Evolutionary conservation across 2,113 vertebrate genomes (phyloP), one percentile per base, ranked within the genome.

Genomic region (Nymphicus hollandicus): DNA sequence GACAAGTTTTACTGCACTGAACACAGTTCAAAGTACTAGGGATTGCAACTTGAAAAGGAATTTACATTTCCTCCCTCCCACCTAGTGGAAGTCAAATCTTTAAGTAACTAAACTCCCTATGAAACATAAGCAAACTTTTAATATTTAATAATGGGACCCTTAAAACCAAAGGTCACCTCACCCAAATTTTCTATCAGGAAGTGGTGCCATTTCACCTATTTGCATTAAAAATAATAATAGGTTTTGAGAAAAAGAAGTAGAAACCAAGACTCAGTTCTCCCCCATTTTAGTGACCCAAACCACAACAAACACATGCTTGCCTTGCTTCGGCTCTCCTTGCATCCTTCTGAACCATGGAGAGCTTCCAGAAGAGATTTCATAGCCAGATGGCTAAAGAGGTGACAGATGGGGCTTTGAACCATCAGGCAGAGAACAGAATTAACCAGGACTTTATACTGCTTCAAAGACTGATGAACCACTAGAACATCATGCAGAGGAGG

Each of bases 381-480:
- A 73, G 79, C 86, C 92, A 94, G 82, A 93, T 86, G 88, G 88
- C 68, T 86, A 37, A 95, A 88, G 68, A 90, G 58, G 92, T 86
- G 86, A 86, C 88, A 96, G 82, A 91, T 56, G 63, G 74, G 23
- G 9, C 66, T 80, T 49, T 41, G 74, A 93, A 69, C 71, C 71
- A 88, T 41, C 82, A 86, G 69, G 43, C 7, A 11, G 16, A 78
- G 63, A 84, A 79, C 0, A 73, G 81, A 91, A 74, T 82, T 88
- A 94, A 86, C 88, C 85, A 82, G 52, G 65, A 91, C 80, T 80
- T 88, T 41, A 37, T 53, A 70, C 13, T 53, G 49, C 37, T 86
- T 76, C 63, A 56, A 79, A 82, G 86, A 77, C 29, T 46, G 58
- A 91, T 88, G 55, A 90, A 90, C 24, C 44, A 85, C 35, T 44